These are phyloP conservation scores for rat (Rattus norvegicus) DNA, from an alignment of 2,113 vertebrate species.

Conservation along the genomic window DNA sequence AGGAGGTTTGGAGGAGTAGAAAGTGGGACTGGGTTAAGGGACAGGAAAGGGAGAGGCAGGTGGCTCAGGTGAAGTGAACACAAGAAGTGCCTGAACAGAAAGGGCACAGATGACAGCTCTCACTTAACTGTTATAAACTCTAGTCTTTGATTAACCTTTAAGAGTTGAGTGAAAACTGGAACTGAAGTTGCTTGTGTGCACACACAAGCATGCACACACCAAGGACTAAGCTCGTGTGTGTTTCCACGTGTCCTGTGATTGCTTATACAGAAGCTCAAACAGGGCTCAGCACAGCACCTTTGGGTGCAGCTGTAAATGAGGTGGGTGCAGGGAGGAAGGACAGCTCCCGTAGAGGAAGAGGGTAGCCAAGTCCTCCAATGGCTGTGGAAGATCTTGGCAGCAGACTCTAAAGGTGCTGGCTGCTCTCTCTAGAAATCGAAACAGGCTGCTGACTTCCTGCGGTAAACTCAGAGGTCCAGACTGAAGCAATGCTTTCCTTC, in stretches of 20 bases:
- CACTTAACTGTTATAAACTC: not conserved
- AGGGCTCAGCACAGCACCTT: not conserved
- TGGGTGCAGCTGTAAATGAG: not conserved
- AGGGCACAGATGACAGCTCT: not conserved
- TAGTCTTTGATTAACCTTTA: slow-evolving; percentile 12
- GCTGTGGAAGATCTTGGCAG: not conserved
- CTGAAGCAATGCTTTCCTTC: slow-evolving; percentile 45
- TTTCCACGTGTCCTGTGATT: not conserved
- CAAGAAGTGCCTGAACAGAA: not conserved
- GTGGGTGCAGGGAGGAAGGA: not conserved
- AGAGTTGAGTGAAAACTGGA: slow-evolving; percentile 31
- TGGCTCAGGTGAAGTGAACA: not conserved
- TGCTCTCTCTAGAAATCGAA: slow-evolving; percentile 42
- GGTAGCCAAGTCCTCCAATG: not conserved
- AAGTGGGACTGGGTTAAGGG: not conserved
- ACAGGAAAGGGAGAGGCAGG: not conserved
- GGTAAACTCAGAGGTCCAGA: slow-evolving; percentile 41
- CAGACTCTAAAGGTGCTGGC: not conserved
- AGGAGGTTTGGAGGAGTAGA: not conserved
- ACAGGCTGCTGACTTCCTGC: slow-evolving; percentile 1
- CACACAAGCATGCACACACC: not conserved
- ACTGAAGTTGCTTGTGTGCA: not conserved
- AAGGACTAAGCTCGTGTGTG: not conserved
- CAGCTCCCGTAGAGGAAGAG: not conserved
- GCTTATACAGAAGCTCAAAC: slow-evolving; percentile 34